Conservation (phyloP, 2,888 invertebrate genomes). For the Crossocerus cetratus region DNA sequence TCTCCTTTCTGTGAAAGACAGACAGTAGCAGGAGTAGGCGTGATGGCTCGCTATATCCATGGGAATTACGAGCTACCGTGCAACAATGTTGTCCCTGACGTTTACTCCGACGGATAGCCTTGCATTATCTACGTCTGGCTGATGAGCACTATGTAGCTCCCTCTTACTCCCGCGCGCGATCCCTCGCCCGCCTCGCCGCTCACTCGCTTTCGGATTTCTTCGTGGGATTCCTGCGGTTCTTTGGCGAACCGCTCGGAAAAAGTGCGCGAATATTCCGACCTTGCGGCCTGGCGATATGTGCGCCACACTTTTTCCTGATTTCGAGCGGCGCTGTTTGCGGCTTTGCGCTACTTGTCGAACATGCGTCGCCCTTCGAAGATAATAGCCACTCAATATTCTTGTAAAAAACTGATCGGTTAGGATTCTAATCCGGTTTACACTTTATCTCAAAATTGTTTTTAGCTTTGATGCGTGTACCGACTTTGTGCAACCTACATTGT, state of each 20-base stretch:
- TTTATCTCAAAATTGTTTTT: no score
- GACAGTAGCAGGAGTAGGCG: background rate
- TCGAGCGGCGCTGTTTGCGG: no score
- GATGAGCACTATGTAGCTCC: slow-evolving; percentile 7
- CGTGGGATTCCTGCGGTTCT: slow-evolving; percentile 57
- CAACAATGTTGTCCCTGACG: slow-evolving; percentile 37
- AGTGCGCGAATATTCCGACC: slow-evolving; percentile 43
- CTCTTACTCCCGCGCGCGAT: background rate
- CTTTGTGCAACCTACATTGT: no score
- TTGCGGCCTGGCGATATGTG: slow-evolving; percentile 18
- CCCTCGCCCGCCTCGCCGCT: slow-evolving; percentile 8
- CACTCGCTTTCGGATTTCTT: slow-evolving; percentile 43
- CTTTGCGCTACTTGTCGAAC: no score
- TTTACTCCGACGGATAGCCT: slow-evolving; percentile 38
- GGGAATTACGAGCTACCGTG: slow-evolving; percentile 33
- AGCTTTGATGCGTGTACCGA: no score
- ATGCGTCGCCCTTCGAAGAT: no score
- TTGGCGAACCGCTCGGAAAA: slow-evolving; percentile 52
- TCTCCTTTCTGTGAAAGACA: background rate
- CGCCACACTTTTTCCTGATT: no score
- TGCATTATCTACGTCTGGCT: slow-evolving; percentile 26
- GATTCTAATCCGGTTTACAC: no score
- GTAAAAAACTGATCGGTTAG: no score
- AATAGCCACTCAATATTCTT: no score
- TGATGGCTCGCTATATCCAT: slow-evolving; percentile 32